These are phyloP conservation scores for Atethmia centrago DNA, from an alignment of 2,888 invertebrate species.

Conservation along the genomic window DNA sequence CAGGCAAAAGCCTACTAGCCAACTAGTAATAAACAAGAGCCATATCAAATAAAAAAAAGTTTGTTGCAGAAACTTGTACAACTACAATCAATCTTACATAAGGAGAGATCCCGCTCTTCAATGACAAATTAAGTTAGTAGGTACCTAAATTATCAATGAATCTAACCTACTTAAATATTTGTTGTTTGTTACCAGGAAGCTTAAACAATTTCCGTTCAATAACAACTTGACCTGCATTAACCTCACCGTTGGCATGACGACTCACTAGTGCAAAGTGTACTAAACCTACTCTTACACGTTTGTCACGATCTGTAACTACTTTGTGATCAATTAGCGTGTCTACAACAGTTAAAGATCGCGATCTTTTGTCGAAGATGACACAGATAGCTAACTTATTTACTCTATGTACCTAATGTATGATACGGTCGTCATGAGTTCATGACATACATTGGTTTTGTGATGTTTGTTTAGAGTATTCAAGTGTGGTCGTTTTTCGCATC, in stretches of 20 bases:
- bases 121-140: neutral
- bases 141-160: neutral
- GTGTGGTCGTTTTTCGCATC: neutral
- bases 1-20: too few species aligned
- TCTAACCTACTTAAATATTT: conserved; percentile 11
- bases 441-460: conserved; percentile 2
- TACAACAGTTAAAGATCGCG: conserved; percentile 42
- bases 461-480: conserved; percentile 9
- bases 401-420: conserved; percentile 21
- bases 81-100: too few species aligned
- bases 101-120: too few species aligned
- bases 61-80: too few species aligned
- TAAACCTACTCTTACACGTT: conserved; percentile 12
- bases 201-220: too few species aligned
- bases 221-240: conserved; percentile 31
- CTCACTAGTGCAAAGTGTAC: conserved; percentile 13
- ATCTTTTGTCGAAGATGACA: conserved; percentile 36
- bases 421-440: conserved; percentile 18
- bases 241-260: neutral
- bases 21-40: neutral
- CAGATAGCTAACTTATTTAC: conserved; percentile 20
- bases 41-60: neutral
- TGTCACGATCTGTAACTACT: conserved; percentile 47
- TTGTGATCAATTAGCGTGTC: conserved; percentile 52
- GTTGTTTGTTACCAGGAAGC: conserved; percentile 1